Evolutionary conservation across 2,113 vertebrate species (phyloP).

Genomic region (Monopterus albus): DNA sequence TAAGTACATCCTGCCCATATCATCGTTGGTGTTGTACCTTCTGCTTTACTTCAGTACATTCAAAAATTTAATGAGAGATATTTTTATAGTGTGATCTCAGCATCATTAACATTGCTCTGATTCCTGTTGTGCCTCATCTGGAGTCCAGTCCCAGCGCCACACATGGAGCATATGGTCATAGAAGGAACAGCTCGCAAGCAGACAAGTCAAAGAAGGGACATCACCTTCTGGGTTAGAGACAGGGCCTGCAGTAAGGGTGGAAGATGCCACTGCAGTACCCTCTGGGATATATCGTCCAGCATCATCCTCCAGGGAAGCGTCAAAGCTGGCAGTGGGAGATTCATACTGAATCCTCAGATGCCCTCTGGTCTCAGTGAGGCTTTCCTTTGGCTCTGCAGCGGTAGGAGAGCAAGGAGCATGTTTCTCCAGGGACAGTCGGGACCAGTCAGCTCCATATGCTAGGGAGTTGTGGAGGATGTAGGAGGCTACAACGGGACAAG

Average conservation of each 20-base stretch:
- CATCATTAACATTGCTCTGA: neutral
- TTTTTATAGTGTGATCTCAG: neutral
- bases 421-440: conserved; percentile 77
- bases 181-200: conserved; percentile 94
- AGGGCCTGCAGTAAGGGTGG: neutral
- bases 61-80: neutral
- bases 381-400: conserved; percentile 32
- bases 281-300: conserved; percentile 69
- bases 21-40: conserved; percentile 2
- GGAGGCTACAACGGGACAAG: conserved; percentile 82
- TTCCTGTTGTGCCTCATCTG: conserved; percentile 35
- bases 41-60: neutral
- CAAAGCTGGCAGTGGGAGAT: conserved; percentile 85
- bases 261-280: neutral
- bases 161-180: conserved; percentile 92
- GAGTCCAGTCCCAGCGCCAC: conserved; percentile 90
- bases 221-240: neutral
- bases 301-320: conserved; percentile 81
- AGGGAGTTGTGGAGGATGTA: conserved; percentile 89
- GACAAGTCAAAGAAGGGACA: conserved; percentile 45
- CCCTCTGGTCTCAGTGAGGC: conserved; percentile 42
- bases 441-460: conserved; percentile 96
- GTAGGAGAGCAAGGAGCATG: conserved; percentile 40
- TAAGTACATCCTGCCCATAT: neutral
- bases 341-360: conserved; percentile 85